Evolutionary conservation across 2,797 vertebrate genomes (phyloP).

Genomic region (Sarcophilus harrisii): DNA sequence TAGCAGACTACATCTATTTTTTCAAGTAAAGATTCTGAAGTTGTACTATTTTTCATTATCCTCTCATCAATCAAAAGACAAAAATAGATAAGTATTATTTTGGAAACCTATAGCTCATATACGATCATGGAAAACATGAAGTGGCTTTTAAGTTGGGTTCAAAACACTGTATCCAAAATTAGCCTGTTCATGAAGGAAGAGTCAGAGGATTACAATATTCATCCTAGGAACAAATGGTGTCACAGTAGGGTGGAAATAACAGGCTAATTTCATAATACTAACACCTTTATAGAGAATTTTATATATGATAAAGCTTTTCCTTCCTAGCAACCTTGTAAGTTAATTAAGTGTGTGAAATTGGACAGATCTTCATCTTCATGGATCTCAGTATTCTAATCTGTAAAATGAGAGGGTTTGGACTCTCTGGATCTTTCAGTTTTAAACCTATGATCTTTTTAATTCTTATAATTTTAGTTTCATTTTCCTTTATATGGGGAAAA

Average conservation of each 20-base stretch:
- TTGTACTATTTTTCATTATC: constrained; percentile 24
- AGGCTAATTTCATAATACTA: neutral
- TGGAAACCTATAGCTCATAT: neutral
- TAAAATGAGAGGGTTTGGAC: neutral
- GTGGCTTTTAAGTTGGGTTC: neutral
- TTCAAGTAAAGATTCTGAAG: constrained; percentile 26
- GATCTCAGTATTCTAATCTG: neutral
- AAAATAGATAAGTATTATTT: neutral
- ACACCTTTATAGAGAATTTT: neutral
- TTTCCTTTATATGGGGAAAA: neutral
- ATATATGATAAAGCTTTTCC: neutral
- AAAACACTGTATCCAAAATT: constrained; percentile 30
- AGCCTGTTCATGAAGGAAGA: neutral
- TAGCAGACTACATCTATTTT: neutral
- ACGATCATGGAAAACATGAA: constrained; percentile 3
- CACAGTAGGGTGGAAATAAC: neutral
- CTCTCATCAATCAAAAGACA: constrained; percentile 23
- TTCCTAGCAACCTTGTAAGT: neutral
- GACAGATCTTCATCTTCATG: neutral
- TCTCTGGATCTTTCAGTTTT: neutral
- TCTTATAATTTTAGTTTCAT: neutral
- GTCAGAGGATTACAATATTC: neutral
- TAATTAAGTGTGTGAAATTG: neutral
- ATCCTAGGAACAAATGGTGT: neutral
- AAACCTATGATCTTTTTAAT: neutral